Evolutionary conservation across 1,140 invertebrate species (phyloP), one percentile per base, ranked within the genome.

Genomic region (Drosophila lacteicornis): DNA sequence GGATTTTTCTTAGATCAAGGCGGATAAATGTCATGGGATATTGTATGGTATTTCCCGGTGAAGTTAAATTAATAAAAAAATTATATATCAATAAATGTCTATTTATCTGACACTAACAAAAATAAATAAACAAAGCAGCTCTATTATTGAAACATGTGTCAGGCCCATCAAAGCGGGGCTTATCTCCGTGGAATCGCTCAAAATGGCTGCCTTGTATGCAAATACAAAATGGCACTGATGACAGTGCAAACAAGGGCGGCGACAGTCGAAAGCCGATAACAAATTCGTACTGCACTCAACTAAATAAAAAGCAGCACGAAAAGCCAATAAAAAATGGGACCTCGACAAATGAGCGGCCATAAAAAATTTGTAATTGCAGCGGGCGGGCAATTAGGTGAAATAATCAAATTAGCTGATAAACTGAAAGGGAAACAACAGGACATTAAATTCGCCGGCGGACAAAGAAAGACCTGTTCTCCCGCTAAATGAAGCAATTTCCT

Each of bases 391-490:
- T 86, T 82, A 66, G 67, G 74, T 91, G 80, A 69, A 68, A 91
- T 86, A 91, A 91, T 80, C 77, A 75, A 86, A 91, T 91, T 91
- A 86, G 51, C 60, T 42, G 84, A 88, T 86, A 83, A 86, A 55
- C 56, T 58, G 59, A 58, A 75, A 61, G 51, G 42, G 50, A 51
- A 67, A 47, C 60, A 58, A n/a, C 56, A 40, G 79, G 45, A 49
- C 60, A 71, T 79, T 65, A 65, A 49, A 25, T 61, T 50, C 12
- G 4, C 79, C 65, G 77, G 49, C 84, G 78, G 65, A 42, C 58
- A 74, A 42, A 13, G 58, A 22, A 33, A 55, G 43, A 47, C 51
- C 45, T 25, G 49, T 46, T 57, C 33, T 38, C 4, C 4, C 15
- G 45, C 62, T 78, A 87, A 87, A 87, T 88, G 68, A 88, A 87